Evolutionary conservation across 1,140 invertebrate species (phyloP), one percentile per base, ranked within the genome.

Genomic region (Mercenaria mercenaria): DNA sequence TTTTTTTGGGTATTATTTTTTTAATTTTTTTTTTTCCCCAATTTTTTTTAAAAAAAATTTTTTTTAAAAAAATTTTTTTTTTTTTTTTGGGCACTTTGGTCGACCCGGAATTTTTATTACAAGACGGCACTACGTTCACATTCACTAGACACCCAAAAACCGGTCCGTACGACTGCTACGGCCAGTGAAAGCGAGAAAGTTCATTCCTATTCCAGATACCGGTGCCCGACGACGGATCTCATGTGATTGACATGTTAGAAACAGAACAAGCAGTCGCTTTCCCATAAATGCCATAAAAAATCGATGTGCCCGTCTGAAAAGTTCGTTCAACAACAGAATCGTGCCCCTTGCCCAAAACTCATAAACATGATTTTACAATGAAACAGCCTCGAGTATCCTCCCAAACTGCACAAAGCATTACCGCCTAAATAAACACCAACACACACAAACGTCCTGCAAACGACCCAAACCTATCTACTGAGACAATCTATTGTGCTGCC

Each of bases 401-500:
- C 29, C 23, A 11, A 34, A 34, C 20, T 23, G 34, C 15, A 74
- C 37, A 37, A 13, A 11, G 13, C 8, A 15, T 8, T 37, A 23
- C 20, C 8, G 10, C 37, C 23, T 41, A 32, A 69, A 47, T 18
- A 20, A 56, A 56, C 52, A 56, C 15, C 15, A 56, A 2, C 15
- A 23, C 20, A 56, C 3, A 13, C 3, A 56, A 13, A 23, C 20
- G n/a, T 4, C 20, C 3, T 23, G 15, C 3, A 56, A 74, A 43
- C 69, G 69, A 32, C 37, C 69, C 29, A 74, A 20, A 74, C 69
- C 69, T 37, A 74, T 74, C 32, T 37, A 74, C 32, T 37, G 34
- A 8, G 69, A 74, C 32, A 74, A 74, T 74, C 52, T 13, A 4
- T 56, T 20, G 6, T 56, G 52, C 15, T 56, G n/a, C 52, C 52